These are phyloP conservation scores for Leptopilina drosophilae DNA, from an alignment of 2,888 invertebrate genomes.

Conservation along the genomic window DNA sequence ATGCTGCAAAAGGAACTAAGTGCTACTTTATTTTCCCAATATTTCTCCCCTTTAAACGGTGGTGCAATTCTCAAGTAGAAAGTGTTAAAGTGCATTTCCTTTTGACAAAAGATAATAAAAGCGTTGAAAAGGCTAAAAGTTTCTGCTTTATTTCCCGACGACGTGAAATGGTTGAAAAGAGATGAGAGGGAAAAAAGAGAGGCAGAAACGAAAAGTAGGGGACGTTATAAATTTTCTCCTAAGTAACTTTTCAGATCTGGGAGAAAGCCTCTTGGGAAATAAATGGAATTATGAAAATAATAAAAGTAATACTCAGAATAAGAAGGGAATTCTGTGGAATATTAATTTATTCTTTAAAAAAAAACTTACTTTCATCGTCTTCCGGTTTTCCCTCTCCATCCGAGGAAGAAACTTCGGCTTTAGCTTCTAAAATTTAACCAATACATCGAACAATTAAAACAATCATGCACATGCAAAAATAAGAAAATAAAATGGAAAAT, in stretches of 20 bases:
- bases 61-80: slow-evolving; percentile 17
- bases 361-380: slow-evolving; percentile 70
- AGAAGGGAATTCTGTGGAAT: no score
- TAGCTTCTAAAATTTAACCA: slow-evolving; percentile 71
- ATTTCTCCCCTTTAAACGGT: no score
- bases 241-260: slow-evolving; percentile 47
- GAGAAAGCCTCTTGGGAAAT: no score
- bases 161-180: slow-evolving; percentile 43
- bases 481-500: slow-evolving; percentile 46
- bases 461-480: slow-evolving; percentile 65
- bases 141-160: slow-evolving; percentile 18
- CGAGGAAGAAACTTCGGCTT: slow-evolving; percentile 73
- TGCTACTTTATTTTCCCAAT: not conserved
- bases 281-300: no score
- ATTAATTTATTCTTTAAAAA: no score
- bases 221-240: slow-evolving; percentile 59
- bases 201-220: slow-evolving; percentile 53
- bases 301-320: no score
- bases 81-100: slow-evolving; percentile 72
- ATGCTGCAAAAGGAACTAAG: not conserved
- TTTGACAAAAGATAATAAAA: slow-evolving; percentile 56
- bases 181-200: not conserved
- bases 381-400: slow-evolving; percentile 72
- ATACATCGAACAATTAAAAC: slow-evolving; percentile 57
- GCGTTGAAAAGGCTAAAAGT: slow-evolving; percentile 40